Base-by-base conservation (phyloP, 1,140 invertebrate species). In the Brachionus koreanus region DNA sequence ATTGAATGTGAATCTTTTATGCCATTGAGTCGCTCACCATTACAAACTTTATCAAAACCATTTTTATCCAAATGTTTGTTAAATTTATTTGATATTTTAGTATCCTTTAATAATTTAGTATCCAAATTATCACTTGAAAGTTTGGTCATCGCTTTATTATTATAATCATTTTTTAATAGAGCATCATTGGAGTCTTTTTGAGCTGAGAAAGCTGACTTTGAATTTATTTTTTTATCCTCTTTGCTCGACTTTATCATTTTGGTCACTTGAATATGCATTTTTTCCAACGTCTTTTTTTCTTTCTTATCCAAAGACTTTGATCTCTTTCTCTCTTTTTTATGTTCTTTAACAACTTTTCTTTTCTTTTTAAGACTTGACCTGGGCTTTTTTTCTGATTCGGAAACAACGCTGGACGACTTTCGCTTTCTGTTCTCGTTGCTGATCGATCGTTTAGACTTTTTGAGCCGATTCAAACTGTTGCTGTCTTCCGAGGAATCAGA, bases 241-340 rank as follows among this genome's bases (percentile, higher is more conserved):
- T 79, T 39, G 29, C 3, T 25, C 5, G 23, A 5, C 33, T 79
- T 57, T 12, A 33, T 61, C 16, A 61, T 29, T 79, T 79, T 42
- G 7, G 29, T 79, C 16, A 43, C 76, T 29, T 79, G 76, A 9
- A 35, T 29, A 39, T 65, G 76, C 76, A 79, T 79, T 79, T 79
- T 39, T 42, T 79, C 76, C 7, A 79, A 35, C 3, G 76, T 79
- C 35, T 39, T 79, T 43, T 57, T 79, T 43, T 79, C 76, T 33
- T 61, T 25, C 25, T 79, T 79, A 16, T 79, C 76, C 76, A 79
- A 65, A 16, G 76, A 79, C 16, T 79, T 79, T 0, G 76, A 79
- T 33, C 76, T 23, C 7, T 57, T 39, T 74, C 42, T 74, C 5
- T 74, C 42, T 46, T 74, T 72, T 72, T 72, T 46, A 13, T 19